A percentile compares a stretch with the other conserved stretches of the same genome.
Evolutionary conservation across 2,113 vertebrate species (phyloP).

Genomic region (Corythoichthys intestinalis): DNA sequence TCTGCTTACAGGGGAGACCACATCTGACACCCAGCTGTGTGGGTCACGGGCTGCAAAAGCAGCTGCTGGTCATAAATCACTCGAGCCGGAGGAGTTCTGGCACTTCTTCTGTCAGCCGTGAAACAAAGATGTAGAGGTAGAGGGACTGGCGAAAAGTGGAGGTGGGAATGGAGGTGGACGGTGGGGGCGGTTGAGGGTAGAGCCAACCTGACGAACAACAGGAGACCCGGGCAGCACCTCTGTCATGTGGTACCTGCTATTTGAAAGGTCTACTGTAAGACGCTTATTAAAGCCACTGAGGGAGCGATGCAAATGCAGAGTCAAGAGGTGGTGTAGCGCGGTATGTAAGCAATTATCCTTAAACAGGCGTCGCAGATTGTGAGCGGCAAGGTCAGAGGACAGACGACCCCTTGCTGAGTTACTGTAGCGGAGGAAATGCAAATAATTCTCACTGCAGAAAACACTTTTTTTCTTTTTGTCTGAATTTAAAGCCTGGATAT

Average conservation of each 20-base stretch:
- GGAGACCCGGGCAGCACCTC: conserved; percentile 39
- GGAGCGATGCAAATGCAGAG: conserved; percentile 38
- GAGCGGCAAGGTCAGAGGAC: conserved; percentile 48
- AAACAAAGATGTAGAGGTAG: conserved; percentile 72
- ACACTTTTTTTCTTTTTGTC: not conserved
- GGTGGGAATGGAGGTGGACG: not conserved
- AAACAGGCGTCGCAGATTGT: conserved; percentile 47
- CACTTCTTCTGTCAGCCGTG: conserved; percentile 72
- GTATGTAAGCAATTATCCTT: conserved; percentile 68
- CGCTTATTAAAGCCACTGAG: conserved; percentile 15
- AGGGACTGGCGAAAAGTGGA: conserved; percentile 51
- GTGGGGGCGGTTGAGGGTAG: not conserved
- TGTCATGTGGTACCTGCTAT: not conserved
- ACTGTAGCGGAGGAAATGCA: conserved; percentile 54
- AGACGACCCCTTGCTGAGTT: conserved; percentile 52
- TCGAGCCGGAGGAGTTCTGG: conserved; percentile 66
- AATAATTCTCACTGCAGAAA: conserved; percentile 46
- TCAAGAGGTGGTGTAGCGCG: conserved; percentile 44
- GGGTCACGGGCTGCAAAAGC: conserved; percentile 64
- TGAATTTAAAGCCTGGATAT: not conserved
- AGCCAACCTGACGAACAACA: conserved; percentile 58
- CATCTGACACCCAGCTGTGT: conserved; percentile 75
- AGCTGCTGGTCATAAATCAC: conserved; percentile 76
- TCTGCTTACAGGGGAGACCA: conserved; percentile 64
- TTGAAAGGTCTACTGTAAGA: conserved; percentile 30